Evolutionary conservation across 2,797 vertebrate species (phyloP).

Genomic region (Onychomys torridus): DNA sequence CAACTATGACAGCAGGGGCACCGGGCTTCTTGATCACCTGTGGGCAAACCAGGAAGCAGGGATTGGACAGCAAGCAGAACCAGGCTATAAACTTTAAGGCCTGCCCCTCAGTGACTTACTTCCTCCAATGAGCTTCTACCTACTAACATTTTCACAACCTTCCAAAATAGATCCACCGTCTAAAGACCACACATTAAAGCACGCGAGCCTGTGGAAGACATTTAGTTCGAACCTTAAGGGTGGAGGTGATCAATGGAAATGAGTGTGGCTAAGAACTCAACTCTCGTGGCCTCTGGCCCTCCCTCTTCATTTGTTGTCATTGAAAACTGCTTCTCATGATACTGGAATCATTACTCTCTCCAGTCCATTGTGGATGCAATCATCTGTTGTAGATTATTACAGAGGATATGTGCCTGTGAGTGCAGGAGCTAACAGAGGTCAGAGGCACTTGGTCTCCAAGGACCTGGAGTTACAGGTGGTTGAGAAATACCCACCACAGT

Average conservation of each 20-base stretch:
- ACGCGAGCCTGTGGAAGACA: accelerated
- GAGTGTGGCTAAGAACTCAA: background rate
- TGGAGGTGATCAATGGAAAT: background rate
- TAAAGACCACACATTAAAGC: background rate
- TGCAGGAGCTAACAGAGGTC: background rate
- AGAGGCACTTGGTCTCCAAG: background rate
- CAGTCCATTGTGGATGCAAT: too few relatives aligned
- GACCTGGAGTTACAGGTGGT: background rate
- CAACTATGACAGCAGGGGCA: background rate
- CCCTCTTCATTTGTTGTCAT: background rate
- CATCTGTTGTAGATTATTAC: background rate
- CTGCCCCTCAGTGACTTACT: background rate
- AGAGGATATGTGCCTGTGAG: background rate
- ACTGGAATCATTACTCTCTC: too few relatives aligned
- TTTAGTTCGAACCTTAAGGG: background rate
- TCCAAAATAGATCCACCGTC: background rate
- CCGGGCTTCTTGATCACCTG: background rate
- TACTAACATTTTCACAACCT: background rate
- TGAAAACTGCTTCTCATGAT: too few relatives aligned
- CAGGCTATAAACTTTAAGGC: background rate
- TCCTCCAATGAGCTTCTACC: background rate
- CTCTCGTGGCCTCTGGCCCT: background rate
- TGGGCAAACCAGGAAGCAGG: background rate
- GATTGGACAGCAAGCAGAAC: background rate
- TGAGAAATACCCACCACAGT: background rate